Conservation (phyloP, 2,113 vertebrate genomes). For the Paramisgurnus dabryanus region DNA sequence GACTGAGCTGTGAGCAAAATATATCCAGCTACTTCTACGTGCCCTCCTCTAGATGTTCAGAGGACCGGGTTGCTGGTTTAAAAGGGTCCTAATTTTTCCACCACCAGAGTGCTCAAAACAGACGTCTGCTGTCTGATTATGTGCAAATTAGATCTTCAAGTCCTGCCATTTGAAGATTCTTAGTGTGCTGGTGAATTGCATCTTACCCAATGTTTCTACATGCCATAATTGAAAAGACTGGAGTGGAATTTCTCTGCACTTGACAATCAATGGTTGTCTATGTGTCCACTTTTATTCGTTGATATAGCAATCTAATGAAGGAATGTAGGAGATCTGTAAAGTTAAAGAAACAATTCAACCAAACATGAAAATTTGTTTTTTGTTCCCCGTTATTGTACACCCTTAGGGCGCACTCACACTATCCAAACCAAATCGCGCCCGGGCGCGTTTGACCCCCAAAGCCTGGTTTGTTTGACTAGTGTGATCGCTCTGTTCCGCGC, state of each 20-base stretch:
- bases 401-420: too few relatives aligned
- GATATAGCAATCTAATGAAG: not conserved
- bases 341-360: not conserved
- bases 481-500: too few relatives aligned
- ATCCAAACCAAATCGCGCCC: too few relatives aligned
- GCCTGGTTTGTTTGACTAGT: too few relatives aligned
- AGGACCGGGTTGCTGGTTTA: not conserved
- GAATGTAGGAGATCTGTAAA: not conserved
- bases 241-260: not conserved
- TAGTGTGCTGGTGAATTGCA: not conserved
- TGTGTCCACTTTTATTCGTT: not conserved
- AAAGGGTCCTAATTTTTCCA: constrained; percentile 25
- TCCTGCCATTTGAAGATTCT: not conserved
- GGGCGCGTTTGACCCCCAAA: too few relatives aligned
- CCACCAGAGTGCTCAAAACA: constrained; percentile 1
- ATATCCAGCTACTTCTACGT: constrained; percentile 1
- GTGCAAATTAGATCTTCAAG: constrained; percentile 33
- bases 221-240: not conserved
- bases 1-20: not conserved
- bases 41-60: not conserved
- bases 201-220: constrained; percentile 15
- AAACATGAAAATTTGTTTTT: not conserved
- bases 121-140: constrained; percentile 28
- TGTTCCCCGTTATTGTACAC: too few relatives aligned
- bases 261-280: constrained; percentile 9